phyloP scores from a whole-genome alignment of 2,113 vertebrate genomes.

The Phyllostomus discolor region DNA sequence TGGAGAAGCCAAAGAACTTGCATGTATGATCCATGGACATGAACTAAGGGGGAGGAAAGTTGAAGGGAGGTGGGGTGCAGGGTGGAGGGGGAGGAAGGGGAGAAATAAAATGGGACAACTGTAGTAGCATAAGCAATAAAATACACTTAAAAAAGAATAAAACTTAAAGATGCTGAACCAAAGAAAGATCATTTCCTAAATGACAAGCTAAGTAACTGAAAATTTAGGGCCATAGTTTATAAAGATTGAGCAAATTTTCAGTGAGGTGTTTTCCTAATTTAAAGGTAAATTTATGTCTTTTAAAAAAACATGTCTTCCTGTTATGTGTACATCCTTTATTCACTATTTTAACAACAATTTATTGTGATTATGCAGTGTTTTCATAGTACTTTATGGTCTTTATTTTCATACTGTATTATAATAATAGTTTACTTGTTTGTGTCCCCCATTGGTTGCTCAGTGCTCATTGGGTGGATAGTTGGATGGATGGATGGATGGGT shows the following conservation, averaged over 20 bases:
- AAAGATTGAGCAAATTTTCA: conserved; percentile 24
- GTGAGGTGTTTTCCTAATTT: neutral
- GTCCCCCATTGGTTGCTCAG: neutral
- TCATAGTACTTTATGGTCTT: neutral
- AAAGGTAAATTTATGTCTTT: neutral
- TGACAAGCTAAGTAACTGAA: neutral
- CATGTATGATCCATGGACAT: no score
- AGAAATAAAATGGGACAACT: no score
- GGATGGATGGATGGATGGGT: neutral
- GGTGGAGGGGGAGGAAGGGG: no score
- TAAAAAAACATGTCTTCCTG: neutral
- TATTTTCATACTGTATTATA: neutral
- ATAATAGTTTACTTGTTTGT: neutral
- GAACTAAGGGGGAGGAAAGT: no score
- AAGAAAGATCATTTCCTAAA: neutral
- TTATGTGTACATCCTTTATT: neutral
- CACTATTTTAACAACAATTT: neutral
- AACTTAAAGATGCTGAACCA: neutral
- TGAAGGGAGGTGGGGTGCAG: no score
- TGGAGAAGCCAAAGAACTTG: no score
- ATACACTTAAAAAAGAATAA: neutral
- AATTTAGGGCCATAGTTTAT: neutral
- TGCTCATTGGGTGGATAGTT: neutral
- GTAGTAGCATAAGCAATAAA: no score
- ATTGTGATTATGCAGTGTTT: neutral